phyloP scores from a whole-genome alignment of 2,888 invertebrate species.

The Lysandra bellargus region DNA sequence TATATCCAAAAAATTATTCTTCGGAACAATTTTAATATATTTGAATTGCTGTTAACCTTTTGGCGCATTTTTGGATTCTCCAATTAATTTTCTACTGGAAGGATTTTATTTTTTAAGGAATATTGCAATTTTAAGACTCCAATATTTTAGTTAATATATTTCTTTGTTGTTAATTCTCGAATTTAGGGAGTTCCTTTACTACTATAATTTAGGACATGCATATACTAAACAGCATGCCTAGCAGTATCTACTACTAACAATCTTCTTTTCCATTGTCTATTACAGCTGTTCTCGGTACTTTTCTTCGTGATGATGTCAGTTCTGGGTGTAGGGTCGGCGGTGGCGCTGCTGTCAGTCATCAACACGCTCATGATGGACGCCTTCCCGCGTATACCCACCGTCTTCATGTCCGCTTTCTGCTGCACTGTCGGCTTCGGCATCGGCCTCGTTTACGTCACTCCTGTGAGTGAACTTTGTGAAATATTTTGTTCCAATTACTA shows the following conservation, averaged over 20 bases:
- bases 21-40: no score
- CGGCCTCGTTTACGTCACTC: conserved; percentile 87
- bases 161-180: no score
- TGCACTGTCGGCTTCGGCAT: conserved; percentile 81
- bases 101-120: no score
- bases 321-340: conserved; percentile 88
- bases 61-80: no score
- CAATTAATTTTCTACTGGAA: no score
- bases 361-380: conserved; percentile 85
- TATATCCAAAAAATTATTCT: neutral
- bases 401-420: conserved; percentile 79
- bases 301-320: conserved; percentile 92
- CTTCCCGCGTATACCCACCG: conserved; percentile 80
- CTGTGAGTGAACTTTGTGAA: conserved; percentile 71
- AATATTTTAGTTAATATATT: no score
- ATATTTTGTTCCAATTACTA: neutral
- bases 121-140: no score
- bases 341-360: conserved; percentile 84
- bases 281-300: conserved; percentile 86
- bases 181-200: no score
- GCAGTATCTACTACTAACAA: neutral
- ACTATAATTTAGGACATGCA: no score
- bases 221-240: no score
- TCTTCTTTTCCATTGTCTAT: conserved; percentile 38
- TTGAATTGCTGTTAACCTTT: no score